Conservation (phyloP, 2,888 invertebrate species). For the Temnothorax rugatulus region DNA sequence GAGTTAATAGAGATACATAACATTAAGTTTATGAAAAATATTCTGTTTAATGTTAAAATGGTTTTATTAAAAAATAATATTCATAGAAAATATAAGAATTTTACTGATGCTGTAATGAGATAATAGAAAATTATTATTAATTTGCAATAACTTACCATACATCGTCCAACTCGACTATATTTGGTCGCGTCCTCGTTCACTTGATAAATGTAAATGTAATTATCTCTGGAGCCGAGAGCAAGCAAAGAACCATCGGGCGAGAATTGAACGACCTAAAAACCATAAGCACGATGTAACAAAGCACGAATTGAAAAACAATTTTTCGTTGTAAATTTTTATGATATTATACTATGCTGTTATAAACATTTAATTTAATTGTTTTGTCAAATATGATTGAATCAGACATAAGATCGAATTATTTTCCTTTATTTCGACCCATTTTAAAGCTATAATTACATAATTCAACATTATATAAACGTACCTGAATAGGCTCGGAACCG, state of each 20-base stretch:
- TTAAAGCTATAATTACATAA: slow-evolving; percentile 6
- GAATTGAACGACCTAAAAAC: slow-evolving; percentile 91
- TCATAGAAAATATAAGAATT: not conserved
- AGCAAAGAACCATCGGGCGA: slow-evolving; percentile 93
- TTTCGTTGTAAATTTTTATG: not conserved
- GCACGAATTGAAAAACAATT: not conserved
- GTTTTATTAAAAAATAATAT: not conserved
- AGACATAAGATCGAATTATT: not conserved
- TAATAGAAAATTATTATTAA: not conserved
- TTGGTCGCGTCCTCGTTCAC: slow-evolving; percentile 92
- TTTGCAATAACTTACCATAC: slow-evolving; percentile 89
- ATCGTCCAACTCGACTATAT: slow-evolving; percentile 94
- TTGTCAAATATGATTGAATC: not conserved
- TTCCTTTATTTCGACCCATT: not conserved
- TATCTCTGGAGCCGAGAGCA: slow-evolving; percentile 95
- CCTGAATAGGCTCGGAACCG: slow-evolving; percentile 89
- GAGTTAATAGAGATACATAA: not conserved
- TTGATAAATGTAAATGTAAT: slow-evolving; percentile 96
- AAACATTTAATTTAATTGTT: slow-evolving; percentile 21
- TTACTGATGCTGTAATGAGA: not conserved
- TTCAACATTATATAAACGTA: slow-evolving; percentile 65
- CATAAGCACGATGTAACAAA: not conserved
- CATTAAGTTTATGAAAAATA: slow-evolving; percentile 22
- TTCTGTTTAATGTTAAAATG: not conserved
- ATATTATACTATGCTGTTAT: not conserved